Conservation (phyloP, 2,797 vertebrate genomes). For the Rousettus madagascariensis region DNA sequence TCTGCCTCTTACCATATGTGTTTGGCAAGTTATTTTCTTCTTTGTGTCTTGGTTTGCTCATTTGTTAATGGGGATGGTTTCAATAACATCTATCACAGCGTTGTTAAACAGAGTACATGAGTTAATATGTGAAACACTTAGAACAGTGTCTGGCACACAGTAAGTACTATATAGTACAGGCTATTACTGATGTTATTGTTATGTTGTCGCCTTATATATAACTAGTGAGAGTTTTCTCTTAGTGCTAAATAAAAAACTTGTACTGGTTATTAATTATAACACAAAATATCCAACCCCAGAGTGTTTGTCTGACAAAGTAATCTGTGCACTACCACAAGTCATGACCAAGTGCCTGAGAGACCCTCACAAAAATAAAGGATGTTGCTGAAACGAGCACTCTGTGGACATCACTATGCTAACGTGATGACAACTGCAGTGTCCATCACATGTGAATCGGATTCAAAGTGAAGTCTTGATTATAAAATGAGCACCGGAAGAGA, state of each 20-base stretch:
- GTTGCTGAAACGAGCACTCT: neutral
- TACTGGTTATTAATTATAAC: neutral
- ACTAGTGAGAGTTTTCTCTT: neutral
- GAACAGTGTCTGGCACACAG: neutral
- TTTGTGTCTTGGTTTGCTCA: neutral
- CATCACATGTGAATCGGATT: neutral
- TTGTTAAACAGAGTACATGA: neutral
- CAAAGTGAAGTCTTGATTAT: neutral
- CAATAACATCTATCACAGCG: neutral
- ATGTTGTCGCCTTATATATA: neutral
- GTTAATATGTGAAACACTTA: neutral
- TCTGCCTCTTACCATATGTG: neutral
- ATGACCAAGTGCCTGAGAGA: neutral
- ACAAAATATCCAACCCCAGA: neutral
- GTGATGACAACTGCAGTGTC: no score
- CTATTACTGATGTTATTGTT: neutral
- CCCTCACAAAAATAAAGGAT: neutral
- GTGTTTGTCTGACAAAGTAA: neutral
- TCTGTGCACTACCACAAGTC: neutral
- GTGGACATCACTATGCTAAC: fast-evolving
- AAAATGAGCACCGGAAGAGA: neutral
- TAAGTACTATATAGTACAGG: neutral
- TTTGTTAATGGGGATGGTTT: neutral
- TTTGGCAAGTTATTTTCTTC: neutral
- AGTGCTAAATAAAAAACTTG: neutral